Base-by-base conservation (phyloP, 92 coral and sea anemone species). In the Pocillopora grandis region DNA sequence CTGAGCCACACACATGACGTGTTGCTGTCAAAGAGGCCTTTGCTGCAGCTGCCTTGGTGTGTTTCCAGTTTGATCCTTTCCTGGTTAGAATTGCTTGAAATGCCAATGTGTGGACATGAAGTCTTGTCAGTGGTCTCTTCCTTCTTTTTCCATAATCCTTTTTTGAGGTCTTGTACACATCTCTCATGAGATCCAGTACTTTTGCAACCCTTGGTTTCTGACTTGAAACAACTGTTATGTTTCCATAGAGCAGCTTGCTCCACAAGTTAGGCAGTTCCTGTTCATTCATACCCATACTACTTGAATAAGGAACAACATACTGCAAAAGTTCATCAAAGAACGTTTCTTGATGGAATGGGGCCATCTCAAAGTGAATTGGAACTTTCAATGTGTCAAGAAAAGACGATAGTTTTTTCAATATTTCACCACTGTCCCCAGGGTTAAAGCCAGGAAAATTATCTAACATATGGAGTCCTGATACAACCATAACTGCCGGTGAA, bases 361-460 rank as follows among this genome's bases (percentile, higher is more conserved):
- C 99, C 92, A 96, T 95, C 72, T 96, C 99, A 92, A 96, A 92
- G 78, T 96, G 99, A 16, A 96, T 87, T 62, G 92, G 92, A 33
- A 80, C 80, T 12, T 94, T 89, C 27, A 89, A 63, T 72, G 86
- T 70, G 14, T 62, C 88, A 71, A 93, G 89, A 56, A 89, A 89
- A 58, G 81, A 85, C 56, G 93, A 89, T 57, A 90, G 66, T 55
- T 93, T 91, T 36, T 90, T 81, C 72, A 95, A 84, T 5, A 87
- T 86, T 35, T 89, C 33, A 17, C 71, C 85, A 74, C 97, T 91
- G 57, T 93, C 92, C 3, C 88, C 94, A 11, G 76, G 83, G 72
- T 85, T 89, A 17, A 86, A 93, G 37, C 68, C 81, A 61, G 98
- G 98, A 67, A 93, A 95, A 73, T 84, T 93, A 79, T 96, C 98